Conservation (phyloP, 2,797 vertebrate species). For the Enteromius afrohamiltoni region DNA sequence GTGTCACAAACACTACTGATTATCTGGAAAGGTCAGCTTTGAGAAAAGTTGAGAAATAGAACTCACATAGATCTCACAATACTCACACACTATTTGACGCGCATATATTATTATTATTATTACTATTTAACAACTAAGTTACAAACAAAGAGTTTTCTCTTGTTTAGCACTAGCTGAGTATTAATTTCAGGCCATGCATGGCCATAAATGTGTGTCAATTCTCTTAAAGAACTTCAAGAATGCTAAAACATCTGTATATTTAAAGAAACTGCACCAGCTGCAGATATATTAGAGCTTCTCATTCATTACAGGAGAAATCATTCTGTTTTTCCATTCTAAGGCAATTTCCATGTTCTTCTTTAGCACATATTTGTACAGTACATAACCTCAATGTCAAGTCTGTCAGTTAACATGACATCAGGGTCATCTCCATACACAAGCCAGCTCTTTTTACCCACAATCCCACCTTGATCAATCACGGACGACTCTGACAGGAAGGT, state of each 20-base stretch:
- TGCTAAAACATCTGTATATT: not conserved
- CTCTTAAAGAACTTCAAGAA: not conserved
- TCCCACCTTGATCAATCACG: conserved; percentile 78
- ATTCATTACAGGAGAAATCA: not conserved
- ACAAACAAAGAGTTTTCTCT: not conserved
- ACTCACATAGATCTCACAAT: not conserved
- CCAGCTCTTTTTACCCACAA: conserved; percentile 57
- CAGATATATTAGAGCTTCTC: not conserved
- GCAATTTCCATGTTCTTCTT: not conserved
- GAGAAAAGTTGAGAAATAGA: not conserved
- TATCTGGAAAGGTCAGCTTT: too few species aligned
- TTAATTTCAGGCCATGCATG: not conserved
- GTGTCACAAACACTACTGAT: too few species aligned
- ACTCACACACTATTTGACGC: not conserved
- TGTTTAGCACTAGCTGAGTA: not conserved
- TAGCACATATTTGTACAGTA: not conserved
- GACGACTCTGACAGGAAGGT: conserved; percentile 74
- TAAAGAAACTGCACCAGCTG: not conserved
- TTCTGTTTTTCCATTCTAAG: not conserved
- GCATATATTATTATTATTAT: not conserved
- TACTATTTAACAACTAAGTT: too few species aligned
- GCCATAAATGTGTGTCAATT: not conserved
- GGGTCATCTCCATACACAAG: conserved; percentile 63
- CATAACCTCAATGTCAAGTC: conserved; percentile 4
- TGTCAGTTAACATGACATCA: conserved; percentile 46